Evolutionary conservation across 2,888 invertebrate genomes (phyloP).

Genomic region (Busseola fusca): DNA sequence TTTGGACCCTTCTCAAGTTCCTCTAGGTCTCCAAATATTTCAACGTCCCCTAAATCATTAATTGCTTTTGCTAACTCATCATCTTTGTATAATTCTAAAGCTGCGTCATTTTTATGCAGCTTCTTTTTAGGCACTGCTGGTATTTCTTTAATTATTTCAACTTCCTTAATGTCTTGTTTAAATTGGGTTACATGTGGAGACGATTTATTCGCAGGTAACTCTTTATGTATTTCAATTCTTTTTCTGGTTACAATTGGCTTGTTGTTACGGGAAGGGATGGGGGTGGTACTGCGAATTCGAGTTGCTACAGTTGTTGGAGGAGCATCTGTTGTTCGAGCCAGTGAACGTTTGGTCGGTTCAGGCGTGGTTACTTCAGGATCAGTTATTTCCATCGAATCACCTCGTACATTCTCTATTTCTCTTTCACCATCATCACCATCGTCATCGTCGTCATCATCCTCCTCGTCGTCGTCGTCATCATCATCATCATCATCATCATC

Average conservation of each 20-base stretch:
- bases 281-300: constrained; percentile 71
- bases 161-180: constrained; percentile 83
- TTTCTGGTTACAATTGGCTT: constrained; percentile 78
- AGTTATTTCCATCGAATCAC: constrained; percentile 45
- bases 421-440: constrained; percentile 47
- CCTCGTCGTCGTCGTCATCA: constrained; percentile 54
- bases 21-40: constrained; percentile 80
- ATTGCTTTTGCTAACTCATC: constrained; percentile 82
- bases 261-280: constrained; percentile 66
- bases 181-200: constrained; percentile 80
- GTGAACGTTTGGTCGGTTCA: constrained; percentile 77
- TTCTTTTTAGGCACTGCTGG: constrained; percentile 67
- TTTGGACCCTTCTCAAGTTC: constrained; percentile 77
- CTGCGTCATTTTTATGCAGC: constrained; percentile 72
- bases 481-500: constrained; percentile 61
- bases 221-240: constrained; percentile 83
- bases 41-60: constrained; percentile 82
- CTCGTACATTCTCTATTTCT: background rate
- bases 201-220: constrained; percentile 77
- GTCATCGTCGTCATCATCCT: constrained; percentile 58
- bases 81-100: constrained; percentile 81
- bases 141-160: constrained; percentile 83
- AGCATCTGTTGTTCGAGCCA: constrained; percentile 77
- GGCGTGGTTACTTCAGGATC: constrained; percentile 69
- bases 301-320: constrained; percentile 66